Evolutionary conservation across 2,113 vertebrate genomes (phyloP), one percentile per base, ranked within the genome.

Genomic region (Alosa alosa): DNA sequence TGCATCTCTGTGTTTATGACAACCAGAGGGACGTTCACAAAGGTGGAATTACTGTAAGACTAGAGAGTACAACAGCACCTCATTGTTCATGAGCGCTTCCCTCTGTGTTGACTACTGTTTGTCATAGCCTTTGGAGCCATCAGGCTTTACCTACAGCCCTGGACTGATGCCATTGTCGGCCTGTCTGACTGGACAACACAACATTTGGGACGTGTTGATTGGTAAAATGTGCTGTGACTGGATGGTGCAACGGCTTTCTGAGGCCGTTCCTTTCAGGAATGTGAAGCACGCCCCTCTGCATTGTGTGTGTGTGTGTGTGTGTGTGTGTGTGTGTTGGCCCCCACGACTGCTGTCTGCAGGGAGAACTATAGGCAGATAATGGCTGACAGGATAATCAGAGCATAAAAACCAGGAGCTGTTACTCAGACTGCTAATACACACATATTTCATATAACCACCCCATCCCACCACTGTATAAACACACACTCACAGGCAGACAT

Each of bases 301-400:
- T 78, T 36, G 72, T 78, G 36, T 78, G 25, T 72, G 64, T 72
- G 22, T 11, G 3, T 60, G 60, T n/a, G 22, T 25, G 52, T 57
- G 13, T 55, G 1, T 68, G 64, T 25, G n/a, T 31, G 6, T 68
- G 64, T 6, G 64, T 86, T 84, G 47, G 47, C 60, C 60, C 60
- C 60, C 60, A 25, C n/a, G 60, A 22, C 60, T 22, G 60, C 7
- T 39, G 45, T 25, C 25, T 82, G 82, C 46, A 36, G 82, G 82
- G 49, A 83, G 41, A 41, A 41, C 72, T 68, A 13, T 45, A 72
- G 84, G 84, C 36, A 78, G 72, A 78, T 90, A 86, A 90, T 89
- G 36, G 10, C 57, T 90, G 57, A 87, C 89, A 46, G 82, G 83
- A 87, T 87, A 89, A 90, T 86, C 86, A 55, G 84, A 90, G 85